Base-by-base conservation (phyloP, 2,888 invertebrate species). In the Mythimna impura region DNA sequence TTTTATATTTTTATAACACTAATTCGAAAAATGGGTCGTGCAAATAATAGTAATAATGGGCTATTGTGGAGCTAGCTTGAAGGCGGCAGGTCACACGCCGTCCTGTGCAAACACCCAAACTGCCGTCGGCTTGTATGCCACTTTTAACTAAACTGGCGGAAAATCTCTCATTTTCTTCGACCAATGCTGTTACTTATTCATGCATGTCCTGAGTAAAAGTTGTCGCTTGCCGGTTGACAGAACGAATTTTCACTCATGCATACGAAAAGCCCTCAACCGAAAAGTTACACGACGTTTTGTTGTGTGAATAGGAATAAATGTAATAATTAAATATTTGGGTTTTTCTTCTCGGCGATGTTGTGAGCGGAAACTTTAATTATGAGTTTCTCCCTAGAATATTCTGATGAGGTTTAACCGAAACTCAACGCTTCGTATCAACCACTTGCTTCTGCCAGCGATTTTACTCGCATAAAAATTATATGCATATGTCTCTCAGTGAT, bases 131-230 rank as follows among this genome's bases (percentile, higher is more conserved):
- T 88, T 87, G 83, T 86, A 81, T 82, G 82, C 84, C 79, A 82
- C 87, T 91, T 91, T 91, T 89, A 90, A 89, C 90, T 89, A 89
- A 91, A 91, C 90, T 90, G 86, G 85, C 84, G 78, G 76, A 82
- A 91, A 92, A 91, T 88, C 89, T 89, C 89, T 88, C 89, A 91
- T 91, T 92, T 91, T 90, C 90, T 90, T 92, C 88, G 84, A 88
- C 90, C 90, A 90, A 85, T 84, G 80, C 87, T 84, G 87, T 93
- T 89, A 92, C 88, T 91, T 92, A 93, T 93, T 92, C 91, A 93
- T 90, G 89, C 89, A 89, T 89, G 89, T 89, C 82, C 84, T 85
- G 76, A 85, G 83, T 83, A 85, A 86, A 89, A 85, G 86, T 88
- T 86, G 84, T 80, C 80, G 52, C 36, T 74, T 54, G 61, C 68